Evolutionary conservation across 1,140 invertebrate species (phyloP).

Genomic region (Pseudomyrmex concolor): DNA sequence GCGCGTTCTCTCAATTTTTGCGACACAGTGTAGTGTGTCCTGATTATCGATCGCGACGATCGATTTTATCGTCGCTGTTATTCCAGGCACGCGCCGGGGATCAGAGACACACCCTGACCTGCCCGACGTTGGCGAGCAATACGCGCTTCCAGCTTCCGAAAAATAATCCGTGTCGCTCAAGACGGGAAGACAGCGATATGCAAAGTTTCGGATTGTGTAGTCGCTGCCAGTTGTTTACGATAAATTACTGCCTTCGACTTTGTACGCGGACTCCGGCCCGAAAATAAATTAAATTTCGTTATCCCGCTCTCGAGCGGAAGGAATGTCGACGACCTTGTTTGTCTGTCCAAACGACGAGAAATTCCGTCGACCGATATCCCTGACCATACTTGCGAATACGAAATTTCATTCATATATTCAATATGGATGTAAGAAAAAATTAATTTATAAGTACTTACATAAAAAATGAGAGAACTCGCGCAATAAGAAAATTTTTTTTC

Average conservation of each 20-base stretch:
- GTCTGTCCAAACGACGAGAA: conserved; percentile 21
- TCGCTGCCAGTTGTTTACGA: conserved; percentile 20
- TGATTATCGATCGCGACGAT: conserved; percentile 50
- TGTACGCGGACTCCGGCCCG: neutral
- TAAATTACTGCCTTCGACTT: conserved; percentile 16
- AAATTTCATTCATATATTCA: conserved; percentile 18
- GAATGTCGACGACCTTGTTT: conserved; percentile 49
- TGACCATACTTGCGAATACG: neutral
- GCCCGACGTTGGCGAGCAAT: conserved; percentile 35
- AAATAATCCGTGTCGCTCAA: conserved; percentile 36
- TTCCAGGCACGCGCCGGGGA: conserved; percentile 47
- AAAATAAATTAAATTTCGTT: conserved; percentile 29
- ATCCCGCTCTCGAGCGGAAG: conserved; percentile 3
- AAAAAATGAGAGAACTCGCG: neutral
- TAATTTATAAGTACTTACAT: conserved; percentile 33
- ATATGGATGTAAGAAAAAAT: neutral
- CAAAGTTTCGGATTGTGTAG: conserved; percentile 14
- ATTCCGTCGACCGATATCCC: conserved; percentile 5
- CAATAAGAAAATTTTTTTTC: neutral
- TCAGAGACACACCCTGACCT: conserved; percentile 59
- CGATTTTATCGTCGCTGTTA: conserved; percentile 44
- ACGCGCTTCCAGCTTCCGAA: conserved; percentile 51
- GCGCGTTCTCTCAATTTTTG: neutral
- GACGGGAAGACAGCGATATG: conserved; percentile 4
- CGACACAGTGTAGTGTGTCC: neutral